Evolutionary conservation across 2,113 vertebrate genomes (phyloP), one percentile per base, ranked within the genome.

Genomic region (Amazona guildingii): DNA sequence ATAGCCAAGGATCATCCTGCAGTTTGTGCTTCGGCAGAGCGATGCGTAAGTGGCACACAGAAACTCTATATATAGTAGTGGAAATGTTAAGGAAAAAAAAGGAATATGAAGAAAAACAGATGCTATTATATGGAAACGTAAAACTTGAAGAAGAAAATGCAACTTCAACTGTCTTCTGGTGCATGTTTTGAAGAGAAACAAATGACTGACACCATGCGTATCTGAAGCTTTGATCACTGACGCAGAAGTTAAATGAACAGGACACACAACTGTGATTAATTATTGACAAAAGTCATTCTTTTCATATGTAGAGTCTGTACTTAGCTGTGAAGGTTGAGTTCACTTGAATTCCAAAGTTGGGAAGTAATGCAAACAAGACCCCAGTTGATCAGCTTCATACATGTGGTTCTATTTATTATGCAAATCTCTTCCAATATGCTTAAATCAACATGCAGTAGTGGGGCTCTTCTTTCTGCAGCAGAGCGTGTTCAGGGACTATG

Each of bases 231-330:
- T 92, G 90, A 94, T 97, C 86, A 41, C 25, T 37, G 86, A 19
- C 43, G 83, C 73, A 76, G 80, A 93, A 95, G 35, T 37, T 85
- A 82, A 93, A 72, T 11, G 76, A 90, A 63, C 72, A 83, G 76
- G 94, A 84, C 69, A 15, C 35, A 35, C 68, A 64, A 51, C 86
- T 94, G 90, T 41, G 78, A 93, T 96, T 78, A 96, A 96, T 97
- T 96, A 97, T 89, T 95, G 95, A 82, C 80, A 62, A 1, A 43
- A 94, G 70, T 24, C 5, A 19, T 68, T 91, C 83, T 69, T 88
- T 52, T 91, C 52, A 16, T 48, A 35, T 48, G 48, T 29, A 37
- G 24, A 29, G 88, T 11, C 73, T 76, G 43, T 10, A 41, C 88
- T 31, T 81, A 69, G 49, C 48, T 9, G 8, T 12, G 95, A 31